These are phyloP conservation scores for Dallia pectoralis DNA, from an alignment of 2,797 vertebrate species.

Conservation along the genomic window DNA sequence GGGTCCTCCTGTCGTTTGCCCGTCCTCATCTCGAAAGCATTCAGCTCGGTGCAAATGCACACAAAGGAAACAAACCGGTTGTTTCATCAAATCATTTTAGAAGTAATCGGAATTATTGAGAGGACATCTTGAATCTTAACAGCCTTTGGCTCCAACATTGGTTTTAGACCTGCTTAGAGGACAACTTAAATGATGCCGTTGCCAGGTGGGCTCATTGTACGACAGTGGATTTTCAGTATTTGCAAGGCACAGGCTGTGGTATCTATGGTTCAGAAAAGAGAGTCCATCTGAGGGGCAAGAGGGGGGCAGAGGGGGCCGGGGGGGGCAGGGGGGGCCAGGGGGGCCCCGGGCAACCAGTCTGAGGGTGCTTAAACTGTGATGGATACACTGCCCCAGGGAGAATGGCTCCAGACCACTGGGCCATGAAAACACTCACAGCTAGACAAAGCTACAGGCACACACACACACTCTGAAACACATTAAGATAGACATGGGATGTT, in stretches of 20 bases:
- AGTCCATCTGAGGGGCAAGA: slow-evolving; percentile 71
- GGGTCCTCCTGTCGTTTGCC: neutral
- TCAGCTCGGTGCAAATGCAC: neutral
- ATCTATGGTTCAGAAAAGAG: slow-evolving; percentile 71
- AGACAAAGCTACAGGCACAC: slow-evolving; percentile 47
- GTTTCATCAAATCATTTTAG: neutral
- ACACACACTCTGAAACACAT: slow-evolving; percentile 56
- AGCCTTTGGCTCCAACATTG: slow-evolving; percentile 22
- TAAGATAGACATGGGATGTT: slow-evolving; percentile 75
- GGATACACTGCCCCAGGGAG: slow-evolving; percentile 76
- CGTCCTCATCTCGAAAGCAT: neutral
- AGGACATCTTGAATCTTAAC: neutral
- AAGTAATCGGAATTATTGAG: neutral
- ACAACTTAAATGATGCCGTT: slow-evolving; percentile 77
- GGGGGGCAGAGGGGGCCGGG: slow-evolving; percentile 60
- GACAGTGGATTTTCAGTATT: slow-evolving; percentile 31
- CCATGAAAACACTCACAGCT: slow-evolving; percentile 55
- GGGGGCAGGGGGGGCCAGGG: slow-evolving; percentile 61
- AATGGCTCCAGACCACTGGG: slow-evolving; percentile 64
- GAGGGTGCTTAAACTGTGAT: slow-evolving; percentile 71
- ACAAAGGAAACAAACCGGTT: neutral
- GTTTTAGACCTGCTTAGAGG: slow-evolving; percentile 62
- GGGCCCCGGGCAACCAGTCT: slow-evolving; percentile 68
- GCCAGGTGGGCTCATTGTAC: slow-evolving; percentile 46
- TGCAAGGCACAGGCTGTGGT: slow-evolving; percentile 66